Base-by-base conservation (phyloP, 2,797 vertebrate species). In the Diplodus puntazzo region DNA sequence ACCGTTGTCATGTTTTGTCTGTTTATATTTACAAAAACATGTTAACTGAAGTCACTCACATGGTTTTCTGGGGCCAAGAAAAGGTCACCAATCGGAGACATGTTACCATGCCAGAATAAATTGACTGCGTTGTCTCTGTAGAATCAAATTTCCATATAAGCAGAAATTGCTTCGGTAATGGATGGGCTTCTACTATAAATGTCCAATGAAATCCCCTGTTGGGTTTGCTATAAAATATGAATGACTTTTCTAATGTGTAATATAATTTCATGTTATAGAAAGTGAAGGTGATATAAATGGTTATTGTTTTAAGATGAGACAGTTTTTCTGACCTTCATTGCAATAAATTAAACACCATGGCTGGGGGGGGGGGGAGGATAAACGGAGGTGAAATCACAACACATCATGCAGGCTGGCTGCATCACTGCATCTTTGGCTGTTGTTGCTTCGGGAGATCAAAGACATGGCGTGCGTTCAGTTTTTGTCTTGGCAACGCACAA, bases 391-490 rank as follows among this genome's bases (percentile, higher is more conserved):
- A 64, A 67, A 65, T 72, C 68, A 57, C 59, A 54, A 14, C 63
- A 54, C 77, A 77, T 80, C 80, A 76, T 60, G 58, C 57, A 23
- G 50, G 27, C 71, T 27, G 60, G 62, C 54, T 50, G 30, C 68
- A 53, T 82, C 69, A 34, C 63, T 65, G 71, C 61, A 34, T 69
- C 77, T 80, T 50, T 63, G 59, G 66, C 70, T 59, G 39, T 53
- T 80, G 34, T 77, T 60, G 71, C 85, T 42, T 45, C 69, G 75
- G 11, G 53, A 74, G 74, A 85, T 87, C 82, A 87, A 77, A 88
- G 75, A 66, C 43, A 49, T 79, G 70, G 80, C 52, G 4, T 13
- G 25, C 43, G 20, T 89, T 85, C 73, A 71, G 53, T 49, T 73
- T 82, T 73, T 61, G 39, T 85, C 66, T 75, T 65, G 64, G 77